Base-by-base conservation (phyloP, 2,888 invertebrate genomes). In the Phanerotoma sp. region DNA sequence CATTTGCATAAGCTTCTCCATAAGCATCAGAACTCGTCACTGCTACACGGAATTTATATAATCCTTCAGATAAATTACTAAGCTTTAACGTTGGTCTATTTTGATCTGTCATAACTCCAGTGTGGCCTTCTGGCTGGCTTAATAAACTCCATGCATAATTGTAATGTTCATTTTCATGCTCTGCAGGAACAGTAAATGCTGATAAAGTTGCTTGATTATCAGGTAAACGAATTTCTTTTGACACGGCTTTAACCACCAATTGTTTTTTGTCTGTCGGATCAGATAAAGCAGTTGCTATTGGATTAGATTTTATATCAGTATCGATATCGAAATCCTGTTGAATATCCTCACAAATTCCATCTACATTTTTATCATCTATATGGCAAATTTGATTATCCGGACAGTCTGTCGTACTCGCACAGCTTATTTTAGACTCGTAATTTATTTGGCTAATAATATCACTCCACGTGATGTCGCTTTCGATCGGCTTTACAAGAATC, bases 111-210 rank as follows among this genome's bases (percentile, higher is more conserved):
- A 91, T 88, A 51, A 88, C 87, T 56, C 88, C 87, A 74, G 83
- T 82, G 62, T 83, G 80, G n/a, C 88, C 89, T 62, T 88, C 88
- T 0, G 94, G 94, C 71, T 92, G 90, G 54, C 88, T 87, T 55
- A 94, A 83, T 25, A 95, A 80, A 15, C 87, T 89, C 96, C 96
- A 96, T 21, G 88, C 87, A 77, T 93, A 96, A 68, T 87, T 89
- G 73, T 93, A 96, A 71, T 87, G 88, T 54, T 83, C 86, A 71
- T 83, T 84, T 68, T 86, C 86, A 58, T 85, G 83, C 68, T 89
- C 88, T 61, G 86, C 86, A 6, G 92, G 91, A 15, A 89, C 84
- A 2, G 91, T 91, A 70, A 86, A 90, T 0, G 92, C 95, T 9
- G 88, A 87, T 51, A 96, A 78, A 1, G 88, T 89, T 1, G 89